Conservation (phyloP, 2,797 vertebrate species). For the Scleropages formosus region DNA sequence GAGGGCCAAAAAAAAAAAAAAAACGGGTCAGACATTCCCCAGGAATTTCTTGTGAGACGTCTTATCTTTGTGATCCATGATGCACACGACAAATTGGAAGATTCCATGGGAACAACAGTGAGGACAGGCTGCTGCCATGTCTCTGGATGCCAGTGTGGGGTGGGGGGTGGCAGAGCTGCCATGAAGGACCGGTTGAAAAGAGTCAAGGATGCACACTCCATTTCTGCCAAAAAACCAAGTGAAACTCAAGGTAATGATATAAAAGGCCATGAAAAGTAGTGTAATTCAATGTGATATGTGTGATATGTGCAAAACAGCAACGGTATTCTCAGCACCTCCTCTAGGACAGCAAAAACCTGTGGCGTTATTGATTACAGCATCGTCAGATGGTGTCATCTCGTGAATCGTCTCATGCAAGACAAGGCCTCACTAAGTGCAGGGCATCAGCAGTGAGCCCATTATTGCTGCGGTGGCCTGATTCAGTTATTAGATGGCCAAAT, state of each 20-base stretch:
- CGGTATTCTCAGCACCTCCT: conserved; percentile 33
- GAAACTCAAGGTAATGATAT: neutral
- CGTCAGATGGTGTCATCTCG: conserved; percentile 39
- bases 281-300: conserved; percentile 19
- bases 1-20: neutral
- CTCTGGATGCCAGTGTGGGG: neutral
- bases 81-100: neutral
- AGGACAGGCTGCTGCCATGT: too few relatives aligned
- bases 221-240: neutral
- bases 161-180: neutral
- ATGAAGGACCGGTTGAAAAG: neutral
- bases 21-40: conserved; percentile 9
- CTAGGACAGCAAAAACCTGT: conserved; percentile 38
- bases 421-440: conserved; percentile 31
- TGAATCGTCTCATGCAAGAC: conserved; percentile 27
- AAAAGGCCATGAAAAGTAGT: neutral
- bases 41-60: neutral
- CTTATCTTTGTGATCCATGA: neutral
- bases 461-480: conserved; percentile 48
- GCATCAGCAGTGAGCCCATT: conserved; percentile 52
- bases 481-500: conserved; percentile 52
- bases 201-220: too few relatives aligned
- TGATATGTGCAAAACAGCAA: too few relatives aligned
- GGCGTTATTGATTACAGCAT: conserved; percentile 39
- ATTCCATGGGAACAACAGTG: neutral